Evolutionary conservation across 2,888 invertebrate species (phyloP), one percentile per base, ranked within the genome.

Genomic region (Drosophila limbata): DNA sequence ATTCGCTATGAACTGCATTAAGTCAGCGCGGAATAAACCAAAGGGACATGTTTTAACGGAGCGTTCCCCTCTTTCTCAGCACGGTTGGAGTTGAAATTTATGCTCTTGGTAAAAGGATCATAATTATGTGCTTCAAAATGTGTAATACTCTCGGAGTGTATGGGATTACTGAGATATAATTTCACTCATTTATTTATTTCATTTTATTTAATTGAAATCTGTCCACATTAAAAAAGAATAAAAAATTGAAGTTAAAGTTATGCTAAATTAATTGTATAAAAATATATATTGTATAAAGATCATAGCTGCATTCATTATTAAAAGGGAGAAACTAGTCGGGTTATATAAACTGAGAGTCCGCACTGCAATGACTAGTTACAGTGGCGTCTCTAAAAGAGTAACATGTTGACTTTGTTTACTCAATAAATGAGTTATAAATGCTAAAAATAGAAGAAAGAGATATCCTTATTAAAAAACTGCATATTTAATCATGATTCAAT

Each of bases 1-100:
- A 74, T 74, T 70, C 69, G 74, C 69, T 63, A 67, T 66, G 64
- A 85, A 77, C 81, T 85, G 61, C 72, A 69, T 73, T 73, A 69
- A 63, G 48, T 19, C 28, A 47, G 33, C 33, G 53, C 21, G 6
- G 31, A 45, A 19, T 11, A 17, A 51, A 37, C 40, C 51, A 25
- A 19, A 37, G 17, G 21, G 47, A 51, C 11, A 21, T 37, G 5
- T 25, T 25, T 6, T 25, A 25, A 44, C 28, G 19, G 3, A 19
- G 40, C 1, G 37, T 37, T 51, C 33, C 40, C 25, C 19, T 3
- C 51, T n/a, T 37, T 8, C 40, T 33, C 5, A 35, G 42, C 48
- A 33, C 25, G 51, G 69, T 25, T 52, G 35, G 40, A 44, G 42
- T 4, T 35, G 9, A 60, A 71, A 60, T 60, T 50, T 55, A 72